Evolutionary conservation across 1,140 invertebrate species (phyloP).

Genomic region (Bradysia coprophila): DNA sequence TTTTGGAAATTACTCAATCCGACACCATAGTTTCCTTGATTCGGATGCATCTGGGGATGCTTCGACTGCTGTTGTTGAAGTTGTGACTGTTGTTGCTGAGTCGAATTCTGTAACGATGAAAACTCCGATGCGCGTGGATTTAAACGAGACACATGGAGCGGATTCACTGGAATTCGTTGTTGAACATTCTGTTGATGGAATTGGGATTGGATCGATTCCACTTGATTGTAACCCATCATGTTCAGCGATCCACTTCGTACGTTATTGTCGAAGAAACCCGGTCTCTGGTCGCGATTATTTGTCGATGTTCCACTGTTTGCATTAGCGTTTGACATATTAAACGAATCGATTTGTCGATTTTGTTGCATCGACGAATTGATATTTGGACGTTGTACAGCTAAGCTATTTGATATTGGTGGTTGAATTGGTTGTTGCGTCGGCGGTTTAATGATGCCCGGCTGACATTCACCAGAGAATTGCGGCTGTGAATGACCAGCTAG

Average conservation of each 20-base stretch:
- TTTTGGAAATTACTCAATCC: constrained; percentile 2
- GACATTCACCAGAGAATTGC: not conserved
- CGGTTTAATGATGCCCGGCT: not conserved
- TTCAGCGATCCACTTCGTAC: not conserved
- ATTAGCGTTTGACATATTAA: too few relatives aligned
- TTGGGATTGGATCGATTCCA: not conserved
- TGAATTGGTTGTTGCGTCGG: not conserved
- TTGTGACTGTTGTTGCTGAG: constrained; percentile 1
- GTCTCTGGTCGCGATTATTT: not conserved
- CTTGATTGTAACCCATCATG: not conserved
- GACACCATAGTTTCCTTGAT: not conserved
- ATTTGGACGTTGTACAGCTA: constrained; percentile 8
- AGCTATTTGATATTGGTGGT: constrained; percentile 6
- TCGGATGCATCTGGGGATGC: not conserved
- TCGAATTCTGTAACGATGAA: constrained; percentile 13
- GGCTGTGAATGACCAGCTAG: not conserved
- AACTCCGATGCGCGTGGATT: constrained; percentile 69
- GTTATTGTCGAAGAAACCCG: not conserved
- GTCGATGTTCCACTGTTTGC: not conserved
- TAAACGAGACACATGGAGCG: constrained; percentile 42
- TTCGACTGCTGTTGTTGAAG: too few relatives aligned
- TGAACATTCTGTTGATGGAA: constrained; percentile 6
- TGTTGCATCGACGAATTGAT: constrained; percentile 2
- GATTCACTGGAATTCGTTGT: constrained; percentile 17
- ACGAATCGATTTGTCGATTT: not conserved